Base-by-base conservation (phyloP, 2,888 invertebrate species). In the Sicus ferrugineus region DNA sequence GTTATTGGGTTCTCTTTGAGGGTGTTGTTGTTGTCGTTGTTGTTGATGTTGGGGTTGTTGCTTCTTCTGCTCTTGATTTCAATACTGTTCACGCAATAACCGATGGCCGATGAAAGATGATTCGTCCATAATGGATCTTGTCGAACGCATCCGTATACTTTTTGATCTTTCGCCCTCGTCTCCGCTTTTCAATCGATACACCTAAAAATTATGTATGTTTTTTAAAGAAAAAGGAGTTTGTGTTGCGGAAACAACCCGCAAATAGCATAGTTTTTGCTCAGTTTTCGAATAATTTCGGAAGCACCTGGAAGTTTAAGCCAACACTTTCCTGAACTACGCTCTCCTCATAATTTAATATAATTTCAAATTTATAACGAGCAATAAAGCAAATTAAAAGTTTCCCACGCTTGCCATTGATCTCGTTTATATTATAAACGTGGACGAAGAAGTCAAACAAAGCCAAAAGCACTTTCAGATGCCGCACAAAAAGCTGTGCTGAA, bases 391-490 rank as follows among this genome's bases (percentile, higher is more conserved):
- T n/a, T n/a, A n/a, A n/a, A n/a, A n/a, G n/a, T 70, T 73, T 73
- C 73, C 71, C 73, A 73, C 71, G 73, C 71, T 71, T 68, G 26
- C 54, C 70, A 70, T 54, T 65, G 69, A 61, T 30, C 59, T 67
- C 58, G 65, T 70, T 72, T 63, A 66, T 66, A 67, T 66, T 14
- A 5, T 54, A n/a, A 28, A 2, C 26, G 26, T 26, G n/a, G 26
- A 31, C 21, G 3, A 26, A 52, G 26, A 48, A 38, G 38, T 42
- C 46, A 14, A 66, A 48, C n/a, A 61, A 68, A 52, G 38, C 48
- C 21, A 48, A 19, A 28, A 71, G 61, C 50, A 67, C 19, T 21
- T 26, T 21, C 59, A 61, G 59, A 26, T n/a, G 46, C 31, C 28
- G 21, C 26, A 19, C 50, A 28, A 64, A 56, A 21, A 58, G 52